Conservation (phyloP, 2,888 invertebrate genomes). For the Chloroclystis v-ata region DNA sequence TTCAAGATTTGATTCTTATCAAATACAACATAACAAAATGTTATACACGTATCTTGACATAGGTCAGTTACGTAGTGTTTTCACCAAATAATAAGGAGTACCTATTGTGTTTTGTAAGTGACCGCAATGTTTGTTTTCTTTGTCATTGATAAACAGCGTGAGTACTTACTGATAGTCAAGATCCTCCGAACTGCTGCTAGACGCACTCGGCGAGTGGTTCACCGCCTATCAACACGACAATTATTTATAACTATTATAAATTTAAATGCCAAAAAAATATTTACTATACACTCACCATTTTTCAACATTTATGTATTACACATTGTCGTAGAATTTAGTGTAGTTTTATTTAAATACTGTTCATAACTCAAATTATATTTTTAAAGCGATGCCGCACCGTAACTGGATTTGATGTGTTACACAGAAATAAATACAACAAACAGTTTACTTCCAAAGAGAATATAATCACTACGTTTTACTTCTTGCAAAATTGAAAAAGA, state of each 20-base stretch:
- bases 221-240: conserved; percentile 33
- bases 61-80: not conserved
- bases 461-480: too few relatives aligned
- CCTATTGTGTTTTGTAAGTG: not conserved
- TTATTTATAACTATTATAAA: conserved; percentile 1
- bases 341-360: too few relatives aligned
- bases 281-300: conserved; percentile 14
- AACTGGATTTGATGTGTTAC: too few relatives aligned
- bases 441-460: too few relatives aligned
- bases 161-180: conserved; percentile 61
- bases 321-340: conserved; percentile 1
- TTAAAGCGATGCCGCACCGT: too few relatives aligned
- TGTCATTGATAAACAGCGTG: conserved; percentile 14
- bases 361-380: too few relatives aligned
- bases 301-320: conserved; percentile 6
- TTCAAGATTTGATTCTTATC: too few relatives aligned
- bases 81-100: too few relatives aligned
- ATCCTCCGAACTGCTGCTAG: conserved; percentile 42
- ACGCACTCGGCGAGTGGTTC: conserved; percentile 46
- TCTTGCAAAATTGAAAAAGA: not conserved
- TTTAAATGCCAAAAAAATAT: conserved; percentile 1
- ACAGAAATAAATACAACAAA: too few relatives aligned
- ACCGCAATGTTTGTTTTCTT: conserved; percentile 14
- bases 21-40: too few relatives aligned
- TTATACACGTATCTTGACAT: not conserved